Conservation (phyloP, 1,140 invertebrate genomes). For the Temnothorax nylanderi region DNA sequence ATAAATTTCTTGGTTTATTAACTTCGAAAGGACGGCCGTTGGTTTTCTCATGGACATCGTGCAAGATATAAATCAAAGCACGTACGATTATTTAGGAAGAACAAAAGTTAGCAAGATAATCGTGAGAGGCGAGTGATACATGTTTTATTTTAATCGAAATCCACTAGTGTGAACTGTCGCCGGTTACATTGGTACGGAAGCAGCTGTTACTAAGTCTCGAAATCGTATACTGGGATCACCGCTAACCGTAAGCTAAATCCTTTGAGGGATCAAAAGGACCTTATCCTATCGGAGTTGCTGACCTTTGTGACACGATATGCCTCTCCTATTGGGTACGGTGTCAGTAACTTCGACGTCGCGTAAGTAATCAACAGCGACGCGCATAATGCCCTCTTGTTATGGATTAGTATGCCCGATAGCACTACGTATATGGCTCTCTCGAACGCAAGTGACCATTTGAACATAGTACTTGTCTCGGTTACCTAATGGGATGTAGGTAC, state of each 20-base stretch:
- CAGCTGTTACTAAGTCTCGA: slow-evolving; percentile 27
- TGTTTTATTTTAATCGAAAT: slow-evolving; percentile 11
- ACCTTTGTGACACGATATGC: slow-evolving; percentile 61
- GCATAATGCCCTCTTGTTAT: slow-evolving; percentile 63
- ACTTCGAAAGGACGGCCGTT: background rate
- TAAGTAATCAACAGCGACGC: slow-evolving; percentile 71
- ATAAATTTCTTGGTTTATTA: background rate
- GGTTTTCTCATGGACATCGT: background rate
- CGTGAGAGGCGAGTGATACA: background rate
- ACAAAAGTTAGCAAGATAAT: background rate
- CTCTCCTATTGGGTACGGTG: slow-evolving; percentile 64
- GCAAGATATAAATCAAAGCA: background rate
- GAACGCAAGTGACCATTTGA: slow-evolving; percentile 26
- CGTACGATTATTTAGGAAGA: background rate
- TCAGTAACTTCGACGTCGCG: slow-evolving; percentile 67
- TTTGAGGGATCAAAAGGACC: slow-evolving; percentile 57
- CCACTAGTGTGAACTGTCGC: background rate
- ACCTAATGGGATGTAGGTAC: background rate
- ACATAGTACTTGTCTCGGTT: background rate
- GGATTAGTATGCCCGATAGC: slow-evolving; percentile 55
- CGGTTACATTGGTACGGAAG: slow-evolving; percentile 22
- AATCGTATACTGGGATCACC: slow-evolving; percentile 62
- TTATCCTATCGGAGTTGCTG: slow-evolving; percentile 64
- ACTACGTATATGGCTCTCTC: slow-evolving; percentile 25
- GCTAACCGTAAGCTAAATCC: slow-evolving; percentile 69